A percentile compares a stretch with the other conserved stretches of the same genome.
These are phyloP conservation scores for Anthrax anthrax DNA, from an alignment of 2,888 invertebrate species.

Conservation along the genomic window DNA sequence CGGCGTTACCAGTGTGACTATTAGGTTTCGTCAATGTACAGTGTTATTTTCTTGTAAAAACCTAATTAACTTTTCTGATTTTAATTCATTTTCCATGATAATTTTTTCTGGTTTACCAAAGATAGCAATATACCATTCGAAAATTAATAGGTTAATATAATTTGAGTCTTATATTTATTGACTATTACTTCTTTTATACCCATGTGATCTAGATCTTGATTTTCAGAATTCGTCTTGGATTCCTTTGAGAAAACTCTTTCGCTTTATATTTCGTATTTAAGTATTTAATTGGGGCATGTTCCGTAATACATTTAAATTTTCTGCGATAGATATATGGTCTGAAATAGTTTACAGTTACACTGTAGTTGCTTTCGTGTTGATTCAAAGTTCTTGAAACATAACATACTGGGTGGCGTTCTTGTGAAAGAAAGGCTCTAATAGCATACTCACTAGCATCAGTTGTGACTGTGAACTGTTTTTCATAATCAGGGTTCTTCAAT, in stretches of 20 bases:
- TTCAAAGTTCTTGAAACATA: no score
- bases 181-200: no score
- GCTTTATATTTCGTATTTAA: background rate
- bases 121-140: background rate
- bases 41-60: background rate
- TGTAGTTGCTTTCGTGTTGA: no score
- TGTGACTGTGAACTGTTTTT: no score
- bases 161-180: constrained; percentile 10
- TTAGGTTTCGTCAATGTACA: background rate
- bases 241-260: no score
- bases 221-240: constrained; percentile 3
- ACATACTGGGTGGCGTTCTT: no score
- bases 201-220: background rate
- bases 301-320: no score
- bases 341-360: background rate
- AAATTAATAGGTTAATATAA: constrained; percentile 10
- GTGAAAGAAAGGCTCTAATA: no score
- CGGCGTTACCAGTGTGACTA: background rate
- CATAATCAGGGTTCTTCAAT: no score
- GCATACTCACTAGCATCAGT: no score
- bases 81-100: background rate
- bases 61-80: background rate
- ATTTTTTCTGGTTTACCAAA: background rate
- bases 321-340: no score
- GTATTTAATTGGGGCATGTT: no score